Conservation (phyloP, 1,140 invertebrate genomes). For the Cephus cinctus region DNA sequence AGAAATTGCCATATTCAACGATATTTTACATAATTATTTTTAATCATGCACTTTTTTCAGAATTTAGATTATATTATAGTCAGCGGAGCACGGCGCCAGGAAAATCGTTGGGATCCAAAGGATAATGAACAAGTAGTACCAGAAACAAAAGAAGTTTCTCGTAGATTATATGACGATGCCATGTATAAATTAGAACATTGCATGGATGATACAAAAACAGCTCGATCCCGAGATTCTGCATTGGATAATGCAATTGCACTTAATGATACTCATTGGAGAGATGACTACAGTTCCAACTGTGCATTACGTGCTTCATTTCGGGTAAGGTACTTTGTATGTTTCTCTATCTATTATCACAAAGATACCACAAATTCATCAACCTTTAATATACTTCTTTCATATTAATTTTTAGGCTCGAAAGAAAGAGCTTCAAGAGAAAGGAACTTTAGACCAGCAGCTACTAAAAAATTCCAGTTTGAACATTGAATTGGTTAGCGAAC, state of each 20-base stretch:
- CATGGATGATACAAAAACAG: conserved; percentile 73
- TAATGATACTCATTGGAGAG: conserved; percentile 80
- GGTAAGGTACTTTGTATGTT: conserved; percentile 56
- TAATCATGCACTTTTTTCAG: conserved; percentile 56
- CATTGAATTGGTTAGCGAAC: conserved; percentile 76
- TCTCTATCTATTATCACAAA: conserved; percentile 2
- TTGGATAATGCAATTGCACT: conserved; percentile 74
- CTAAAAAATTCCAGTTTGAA: conserved; percentile 76
- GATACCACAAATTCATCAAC: conserved; percentile 7
- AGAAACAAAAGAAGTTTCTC: conserved; percentile 85
- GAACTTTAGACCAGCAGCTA: conserved; percentile 69
- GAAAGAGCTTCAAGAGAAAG: conserved; percentile 70
- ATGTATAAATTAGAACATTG: conserved; percentile 97
- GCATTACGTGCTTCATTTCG: conserved; percentile 79
- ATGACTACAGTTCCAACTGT: conserved; percentile 89
- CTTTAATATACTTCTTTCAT: conserved; percentile 19
- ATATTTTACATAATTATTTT: conserved; percentile 28
- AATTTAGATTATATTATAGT: conserved; percentile 97
- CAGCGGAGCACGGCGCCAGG: conserved; percentile 91
- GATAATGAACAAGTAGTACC: conserved; percentile 94
- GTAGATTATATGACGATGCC: conserved; percentile 86
- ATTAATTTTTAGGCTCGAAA: conserved; percentile 65
- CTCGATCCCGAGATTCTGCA: conserved; percentile 68
- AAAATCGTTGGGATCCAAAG: conserved; percentile 96
- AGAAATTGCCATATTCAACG: no score